These are phyloP conservation scores for Yoshiicerus persimilis DNA, from an alignment of 1,140 invertebrate species.

Conservation along the genomic window DNA sequence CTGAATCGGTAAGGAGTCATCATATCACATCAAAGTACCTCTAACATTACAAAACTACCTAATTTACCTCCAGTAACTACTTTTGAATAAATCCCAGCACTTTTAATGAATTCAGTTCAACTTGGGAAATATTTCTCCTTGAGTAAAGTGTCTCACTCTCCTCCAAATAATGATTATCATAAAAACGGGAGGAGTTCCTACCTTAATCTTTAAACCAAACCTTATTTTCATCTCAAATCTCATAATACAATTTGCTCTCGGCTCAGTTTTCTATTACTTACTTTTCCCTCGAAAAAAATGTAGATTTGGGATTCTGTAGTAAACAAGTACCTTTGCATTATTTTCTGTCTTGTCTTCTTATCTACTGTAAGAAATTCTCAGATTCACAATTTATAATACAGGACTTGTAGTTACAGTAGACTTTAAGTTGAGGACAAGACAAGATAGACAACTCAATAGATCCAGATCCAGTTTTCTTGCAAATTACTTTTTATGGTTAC, in stretches of 20 bases:
- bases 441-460: background rate
- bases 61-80: background rate
- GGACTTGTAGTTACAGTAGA: no score
- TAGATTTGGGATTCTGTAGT: background rate
- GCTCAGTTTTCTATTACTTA: background rate
- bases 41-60: background rate
- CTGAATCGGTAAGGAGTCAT: conserved; percentile 44
- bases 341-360: no score
- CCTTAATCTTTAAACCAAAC: background rate
- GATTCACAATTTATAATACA: background rate
- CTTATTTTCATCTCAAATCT: background rate
- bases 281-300: background rate
- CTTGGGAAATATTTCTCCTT: no score
- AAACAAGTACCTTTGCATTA: background rate
- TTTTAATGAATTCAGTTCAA: background rate
- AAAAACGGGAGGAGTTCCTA: background rate
- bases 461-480: background rate
- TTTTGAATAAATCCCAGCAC: background rate
- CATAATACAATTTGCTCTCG: background rate
- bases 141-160: background rate
- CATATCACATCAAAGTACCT: background rate
- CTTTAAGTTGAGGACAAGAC: background rate
- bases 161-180: conserved; percentile 8
- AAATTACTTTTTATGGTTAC: background rate
- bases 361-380: background rate